A percentile compares a stretch with the other conserved stretches of the same genome.
Evolutionary conservation across 2,888 invertebrate species (phyloP).

Genomic region (Ecdyonurus torrentis): DNA sequence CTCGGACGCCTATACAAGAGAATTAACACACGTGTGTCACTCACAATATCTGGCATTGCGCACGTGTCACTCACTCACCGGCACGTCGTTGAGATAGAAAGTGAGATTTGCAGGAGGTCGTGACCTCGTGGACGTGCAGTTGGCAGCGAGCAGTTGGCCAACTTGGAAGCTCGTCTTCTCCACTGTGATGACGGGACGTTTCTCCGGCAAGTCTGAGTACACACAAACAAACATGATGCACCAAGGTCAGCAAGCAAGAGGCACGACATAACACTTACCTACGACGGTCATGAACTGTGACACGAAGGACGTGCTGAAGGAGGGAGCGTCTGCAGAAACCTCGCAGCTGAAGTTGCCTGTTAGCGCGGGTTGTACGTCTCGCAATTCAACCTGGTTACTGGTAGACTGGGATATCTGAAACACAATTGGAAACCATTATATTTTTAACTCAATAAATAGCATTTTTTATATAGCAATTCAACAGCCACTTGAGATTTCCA

Average conservation of each 20-base stretch:
- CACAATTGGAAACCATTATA: neutral
- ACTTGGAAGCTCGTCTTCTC: conserved; percentile 57
- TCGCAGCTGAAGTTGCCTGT: conserved; percentile 20
- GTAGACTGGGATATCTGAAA: conserved; percentile 17
- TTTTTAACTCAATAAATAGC: neutral
- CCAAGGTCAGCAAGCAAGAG: neutral
- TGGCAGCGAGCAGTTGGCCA: conserved; percentile 54
- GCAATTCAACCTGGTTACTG: conserved; percentile 18
- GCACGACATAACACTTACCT: conserved; percentile 8
- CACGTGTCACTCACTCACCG: conserved; percentile 38
- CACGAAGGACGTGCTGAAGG: conserved; percentile 18
- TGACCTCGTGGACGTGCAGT: conserved; percentile 66
- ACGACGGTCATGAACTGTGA: conserved; percentile 14
- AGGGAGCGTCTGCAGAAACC: conserved; percentile 21
- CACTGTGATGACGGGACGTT: conserved; percentile 48
- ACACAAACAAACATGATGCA: neutral
- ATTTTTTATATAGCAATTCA: too few relatives aligned
- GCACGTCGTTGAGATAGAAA: conserved; percentile 58
- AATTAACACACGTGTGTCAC: neutral
- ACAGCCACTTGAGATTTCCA: too few relatives aligned
- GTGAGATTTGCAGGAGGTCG: conserved; percentile 55
- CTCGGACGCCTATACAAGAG: conserved; percentile 1
- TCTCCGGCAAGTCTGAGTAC: conserved; percentile 46
- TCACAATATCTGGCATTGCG: neutral
- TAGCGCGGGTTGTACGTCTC: conserved; percentile 15